Base-by-base conservation (phyloP, 2,113 vertebrate species). In the Progne subis region DNA sequence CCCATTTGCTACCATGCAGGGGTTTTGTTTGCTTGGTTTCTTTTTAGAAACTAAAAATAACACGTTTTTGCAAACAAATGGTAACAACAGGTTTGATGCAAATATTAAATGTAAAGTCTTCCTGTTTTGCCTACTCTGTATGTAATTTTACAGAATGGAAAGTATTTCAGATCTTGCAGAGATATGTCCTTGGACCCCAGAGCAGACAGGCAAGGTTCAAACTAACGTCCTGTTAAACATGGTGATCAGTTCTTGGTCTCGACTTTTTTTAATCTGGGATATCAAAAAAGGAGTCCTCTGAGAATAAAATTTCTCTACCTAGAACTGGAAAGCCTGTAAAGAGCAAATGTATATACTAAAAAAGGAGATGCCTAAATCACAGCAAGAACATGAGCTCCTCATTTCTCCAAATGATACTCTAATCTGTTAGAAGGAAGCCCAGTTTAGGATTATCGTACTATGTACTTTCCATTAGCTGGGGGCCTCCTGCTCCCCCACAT, bases 401-500 rank as follows among this genome's bases (percentile, higher is more conserved):
- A 23, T 71, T 74, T 87, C 26, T 71, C 34, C 28, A 67, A 60
- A 39, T 11, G 20, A 60, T 39, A 26, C 29, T 76, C 18, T 59
- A 52, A 88, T 26, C 32, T 63, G 11, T 50, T 28, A 57, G 46
- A 79, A 79, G 39, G 28, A 61, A 93, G 47, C 61, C 49, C 17
- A 92, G 23, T 90, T 93, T 79, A 76, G 69, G 57, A 74, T 76
- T 82, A 44, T 4, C 76, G 21, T 10, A 34, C 28, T 34, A 57
- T 12, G 24, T 63, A 65, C 31, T 77, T 92, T 75, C 56, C 24
- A 50, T 69, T 60, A 78, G 44, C 60, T 63, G 37, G 16, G 12
- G 68, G 14, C 65, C 84, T 96, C 71, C 82, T 88, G 68, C 57
- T 94, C 49, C 72, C 55, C 61, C 82, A 86, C 68, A 91, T 83